phyloP scores from a whole-genome alignment of 2,113 vertebrate species.

The Amphiprion ocellaris region DNA sequence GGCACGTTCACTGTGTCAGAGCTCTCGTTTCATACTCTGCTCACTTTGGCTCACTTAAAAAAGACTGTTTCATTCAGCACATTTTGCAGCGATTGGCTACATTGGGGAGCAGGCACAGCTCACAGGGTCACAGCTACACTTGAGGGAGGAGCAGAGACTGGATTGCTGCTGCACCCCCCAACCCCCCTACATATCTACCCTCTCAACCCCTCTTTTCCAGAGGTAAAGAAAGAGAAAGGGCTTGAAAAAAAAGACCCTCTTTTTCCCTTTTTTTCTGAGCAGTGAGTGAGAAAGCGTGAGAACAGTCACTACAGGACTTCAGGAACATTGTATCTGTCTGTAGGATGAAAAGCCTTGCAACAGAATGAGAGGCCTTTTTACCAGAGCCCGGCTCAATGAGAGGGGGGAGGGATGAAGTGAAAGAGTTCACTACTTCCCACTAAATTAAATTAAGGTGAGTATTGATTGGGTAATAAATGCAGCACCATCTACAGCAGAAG shows the following conservation, averaged over 20 bases:
- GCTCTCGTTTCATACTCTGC: slow-evolving; percentile 48
- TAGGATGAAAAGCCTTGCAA: slow-evolving; percentile 76
- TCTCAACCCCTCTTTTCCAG: slow-evolving; percentile 36
- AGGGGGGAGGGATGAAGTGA: slow-evolving; percentile 50
- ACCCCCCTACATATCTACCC: slow-evolving; percentile 19
- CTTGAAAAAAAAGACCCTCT: slow-evolving; percentile 41
- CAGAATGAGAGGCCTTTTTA: slow-evolving; percentile 66
- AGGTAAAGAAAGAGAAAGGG: slow-evolving; percentile 57
- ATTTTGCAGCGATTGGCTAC: slow-evolving; percentile 34
- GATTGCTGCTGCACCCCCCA: slow-evolving; percentile 38
- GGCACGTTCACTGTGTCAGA: slow-evolving; percentile 65
- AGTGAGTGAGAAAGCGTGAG: slow-evolving; percentile 77
- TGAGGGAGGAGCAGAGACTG: slow-evolving; percentile 55
- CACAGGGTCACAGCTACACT: slow-evolving; percentile 44
- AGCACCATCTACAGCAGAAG: slow-evolving; percentile 51
- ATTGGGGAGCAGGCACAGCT: slow-evolving; percentile 20
- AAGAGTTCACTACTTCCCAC: slow-evolving; percentile 73
- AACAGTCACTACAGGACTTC: slow-evolving; percentile 72
- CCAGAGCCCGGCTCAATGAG: slow-evolving; percentile 40
- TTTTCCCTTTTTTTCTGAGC: slow-evolving; percentile 45
- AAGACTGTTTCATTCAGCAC: slow-evolving; percentile 51
- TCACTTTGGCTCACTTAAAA: slow-evolving; percentile 49
- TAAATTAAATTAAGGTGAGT: slow-evolving; percentile 81
- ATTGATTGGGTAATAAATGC: slow-evolving; percentile 79
- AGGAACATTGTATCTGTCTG: slow-evolving; percentile 81